phyloP scores from a whole-genome alignment of 2,888 invertebrate species.

The Tinea semifulvella region DNA sequence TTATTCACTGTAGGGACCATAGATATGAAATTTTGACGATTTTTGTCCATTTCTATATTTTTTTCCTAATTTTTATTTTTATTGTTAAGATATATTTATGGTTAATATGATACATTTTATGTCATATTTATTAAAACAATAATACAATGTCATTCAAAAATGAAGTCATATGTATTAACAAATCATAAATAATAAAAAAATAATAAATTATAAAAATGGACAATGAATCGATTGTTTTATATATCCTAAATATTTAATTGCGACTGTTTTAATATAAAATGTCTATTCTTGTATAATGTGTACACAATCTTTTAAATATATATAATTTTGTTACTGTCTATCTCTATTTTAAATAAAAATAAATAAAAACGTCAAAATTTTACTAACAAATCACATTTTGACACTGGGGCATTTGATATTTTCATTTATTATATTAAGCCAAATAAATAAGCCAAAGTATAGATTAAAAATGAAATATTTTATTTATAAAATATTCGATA shows the following conservation, averaged over 20 bases:
- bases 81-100: neutral
- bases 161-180: too few relatives aligned
- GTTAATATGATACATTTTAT: neutral
- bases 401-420: constrained; percentile 36
- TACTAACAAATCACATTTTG: constrained; percentile 20
- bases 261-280: constrained; percentile 16
- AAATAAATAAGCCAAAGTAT: constrained; percentile 56
- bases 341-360: constrained; percentile 8
- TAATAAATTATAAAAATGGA: neutral
- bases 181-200: too few relatives aligned
- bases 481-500: too few relatives aligned
- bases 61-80: neutral
- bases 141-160: neutral
- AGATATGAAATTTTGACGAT: constrained; percentile 29
- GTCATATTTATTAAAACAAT: neutral
- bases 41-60: neutral
- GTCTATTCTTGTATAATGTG: constrained; percentile 43
- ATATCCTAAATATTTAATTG: neutral
- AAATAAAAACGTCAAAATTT: constrained; percentile 12
- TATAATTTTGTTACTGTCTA: neutral
- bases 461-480: too few relatives aligned
- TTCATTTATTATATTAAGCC: constrained; percentile 33
- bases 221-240: neutral
- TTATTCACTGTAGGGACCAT: constrained; percentile 47
- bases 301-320: constrained; percentile 28